phyloP scores from a whole-genome alignment of 2,888 invertebrate species.

The Thereva nobilitata region DNA sequence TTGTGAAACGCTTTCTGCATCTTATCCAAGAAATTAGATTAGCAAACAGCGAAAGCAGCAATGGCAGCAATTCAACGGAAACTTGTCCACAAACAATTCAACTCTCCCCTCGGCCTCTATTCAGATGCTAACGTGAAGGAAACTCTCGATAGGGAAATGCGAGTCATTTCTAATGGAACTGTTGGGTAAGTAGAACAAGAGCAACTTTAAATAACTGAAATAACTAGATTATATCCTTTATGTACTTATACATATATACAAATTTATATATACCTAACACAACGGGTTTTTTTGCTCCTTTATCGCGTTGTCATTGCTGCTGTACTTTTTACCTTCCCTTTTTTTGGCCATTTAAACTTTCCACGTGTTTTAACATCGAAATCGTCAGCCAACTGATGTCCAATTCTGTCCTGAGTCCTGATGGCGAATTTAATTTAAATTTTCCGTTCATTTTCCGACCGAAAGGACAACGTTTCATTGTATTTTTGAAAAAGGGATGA shows the following conservation, averaged over 20 bases:
- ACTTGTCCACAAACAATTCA: slow-evolving; percentile 87
- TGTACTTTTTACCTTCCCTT: not conserved
- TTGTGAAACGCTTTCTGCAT: not conserved
- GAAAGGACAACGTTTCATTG: slow-evolving; percentile 27
- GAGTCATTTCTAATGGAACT: slow-evolving; percentile 76
- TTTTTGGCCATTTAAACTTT: slow-evolving; percentile 29
- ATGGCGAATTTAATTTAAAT: slow-evolving; percentile 26
- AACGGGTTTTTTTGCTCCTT: not conserved
- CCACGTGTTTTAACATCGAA: slow-evolving; percentile 30
- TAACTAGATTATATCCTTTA: no score
- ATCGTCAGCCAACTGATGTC: slow-evolving; percentile 29
- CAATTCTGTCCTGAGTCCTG: no score
- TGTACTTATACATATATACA: not conserved
- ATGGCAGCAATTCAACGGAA: slow-evolving; percentile 72
- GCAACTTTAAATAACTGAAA: not conserved
- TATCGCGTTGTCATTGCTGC: not conserved
- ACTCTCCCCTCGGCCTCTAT: slow-evolving; percentile 84
- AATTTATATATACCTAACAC: no score
- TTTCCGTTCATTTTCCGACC: slow-evolving; percentile 36
- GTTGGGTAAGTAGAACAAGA: slow-evolving; percentile 69
- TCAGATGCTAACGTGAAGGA: slow-evolving; percentile 80
- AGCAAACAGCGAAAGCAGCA: slow-evolving; percentile 46
- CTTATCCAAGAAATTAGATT: slow-evolving; percentile 34
- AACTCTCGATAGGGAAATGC: slow-evolving; percentile 76
- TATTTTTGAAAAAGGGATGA: slow-evolving; percentile 8